Evolutionary conservation across 35 echinoderm and acorn worm genomes (phyloP).

Genomic region (Diadema setosum): DNA sequence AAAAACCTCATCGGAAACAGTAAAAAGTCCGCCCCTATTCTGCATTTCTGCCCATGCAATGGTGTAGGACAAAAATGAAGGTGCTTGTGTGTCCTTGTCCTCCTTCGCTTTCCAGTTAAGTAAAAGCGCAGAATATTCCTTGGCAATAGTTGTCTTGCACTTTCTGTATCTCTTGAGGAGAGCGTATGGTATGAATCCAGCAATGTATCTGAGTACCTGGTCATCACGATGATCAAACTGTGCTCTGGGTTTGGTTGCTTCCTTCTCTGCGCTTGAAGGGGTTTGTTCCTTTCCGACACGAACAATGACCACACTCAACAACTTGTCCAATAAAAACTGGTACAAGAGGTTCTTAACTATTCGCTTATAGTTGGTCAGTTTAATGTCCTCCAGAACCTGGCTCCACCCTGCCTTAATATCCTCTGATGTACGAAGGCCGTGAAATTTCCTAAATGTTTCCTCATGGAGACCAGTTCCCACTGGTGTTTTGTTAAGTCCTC

Average conservation of each 20-base stretch:
- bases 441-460: background rate
- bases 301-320: background rate
- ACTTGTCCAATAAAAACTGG: background rate
- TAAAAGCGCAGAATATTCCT: background rate
- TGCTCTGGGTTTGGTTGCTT: background rate
- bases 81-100: background rate
- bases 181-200: background rate
- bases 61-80: background rate
- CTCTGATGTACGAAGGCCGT: background rate
- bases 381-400: background rate
- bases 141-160: background rate
- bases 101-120: background rate
- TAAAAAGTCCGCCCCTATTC: background rate
- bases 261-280: too few relatives aligned
- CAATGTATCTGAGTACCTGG: background rate
- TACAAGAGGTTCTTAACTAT: background rate
- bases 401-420: background rate
- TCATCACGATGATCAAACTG: background rate
- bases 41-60: background rate
- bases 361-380: too few relatives aligned
- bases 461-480: background rate
- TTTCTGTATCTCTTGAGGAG: background rate
- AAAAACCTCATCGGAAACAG: background rate
- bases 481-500: background rate
- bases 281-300: background rate